Evolutionary conservation across 2,113 vertebrate species (phyloP), one percentile per base, ranked within the genome.

Genomic region (Australoheros scitulus): DNA sequence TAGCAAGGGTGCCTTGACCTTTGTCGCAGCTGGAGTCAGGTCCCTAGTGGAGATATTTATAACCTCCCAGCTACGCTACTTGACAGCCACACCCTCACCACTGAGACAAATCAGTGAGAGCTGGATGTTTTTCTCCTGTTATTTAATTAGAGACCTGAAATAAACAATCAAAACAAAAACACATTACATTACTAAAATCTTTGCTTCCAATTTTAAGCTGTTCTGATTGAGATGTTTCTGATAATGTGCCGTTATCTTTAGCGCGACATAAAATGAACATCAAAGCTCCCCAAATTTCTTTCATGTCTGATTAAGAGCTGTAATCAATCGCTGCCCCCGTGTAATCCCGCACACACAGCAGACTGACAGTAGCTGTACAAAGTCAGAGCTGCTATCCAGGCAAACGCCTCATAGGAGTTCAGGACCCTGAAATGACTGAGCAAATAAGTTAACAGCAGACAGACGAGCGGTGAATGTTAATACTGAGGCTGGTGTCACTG

Each of bases 1-100:
- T 92, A 94, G 87, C 76, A 4, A 29, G 29, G 64, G 77, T 82
- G 82, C 50, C 78, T 83, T 92, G 91, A 93, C 93, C 92, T 89
- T 82, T 72, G 61, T 86, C 78, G 72, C 89, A 82, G 34, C 81
- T 79, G 74, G 81, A 82, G 79, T 68, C 83, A 50, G 38, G 65
- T 70, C 77, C 61, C 68, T 64, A 1, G 59, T 74, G 77, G 63
- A 55, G 60, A 38, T 91, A 92, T 94, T 89, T 89, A 93, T 87
- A 91, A 65, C 68, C 68, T 55, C 15, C 9, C 3, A 10, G 70
- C 43, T 15, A 11, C 36, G 5, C 58, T 80, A 65, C 47, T 83
- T 20, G 10, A 77, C 5, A 76, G 24, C 88, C 76, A 82, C 92
- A 52, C 87, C 88, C 80, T 82, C 3, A 57, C 78, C 85, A 64